Base-by-base conservation (phyloP, 2,797 vertebrate genomes). In the Cephalopachus bancanus region DNA sequence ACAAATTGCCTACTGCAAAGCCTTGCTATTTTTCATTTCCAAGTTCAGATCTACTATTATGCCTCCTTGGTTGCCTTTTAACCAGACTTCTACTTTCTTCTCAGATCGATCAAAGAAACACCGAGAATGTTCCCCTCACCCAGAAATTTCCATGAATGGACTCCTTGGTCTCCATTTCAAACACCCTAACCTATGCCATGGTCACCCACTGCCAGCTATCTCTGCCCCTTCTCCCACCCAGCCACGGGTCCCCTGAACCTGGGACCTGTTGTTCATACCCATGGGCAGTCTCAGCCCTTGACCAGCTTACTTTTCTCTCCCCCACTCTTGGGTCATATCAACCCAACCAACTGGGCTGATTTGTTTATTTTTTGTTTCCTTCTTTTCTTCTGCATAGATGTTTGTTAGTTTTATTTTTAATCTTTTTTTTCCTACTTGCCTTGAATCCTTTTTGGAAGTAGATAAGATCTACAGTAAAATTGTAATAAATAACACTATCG, bases 391-490 rank as follows among this genome's bases (percentile, higher is more conserved):
- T 57, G 72, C 24, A 5, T 49, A 83, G 16, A 28, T 76, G 9
- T 83, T 59, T 69, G 9, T 60, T 71, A 79, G 6, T 65, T 55
- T 88, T 24, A 65, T 83, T 96, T 87, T 60, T 53, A 62, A 76
- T 2, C 51, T 53, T 85, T 84, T 71, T 59, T 37, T 37, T 37
- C 37, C 37, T 37, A 87, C 72, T 84, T 93, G 79, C 60, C 55
- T 89, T 60, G n/a, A 72, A 15, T 83, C 26, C 51, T 37, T 83
- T 96, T 84, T 44, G 16, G 69, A 96, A 94, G 87, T 30, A 78
- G 81, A 87, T 71, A n/a, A 93, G 15, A 49, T 28, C 75, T 81
- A 83, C 88, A 64, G n/a, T 76, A 96, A 95, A 94, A 90, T 8
- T 33, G 12, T 83, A 94, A 92, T 96, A 91, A 97, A 81, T 88